phyloP scores from a whole-genome alignment of 2,888 invertebrate species.

The Amblyjoppa proteus region DNA sequence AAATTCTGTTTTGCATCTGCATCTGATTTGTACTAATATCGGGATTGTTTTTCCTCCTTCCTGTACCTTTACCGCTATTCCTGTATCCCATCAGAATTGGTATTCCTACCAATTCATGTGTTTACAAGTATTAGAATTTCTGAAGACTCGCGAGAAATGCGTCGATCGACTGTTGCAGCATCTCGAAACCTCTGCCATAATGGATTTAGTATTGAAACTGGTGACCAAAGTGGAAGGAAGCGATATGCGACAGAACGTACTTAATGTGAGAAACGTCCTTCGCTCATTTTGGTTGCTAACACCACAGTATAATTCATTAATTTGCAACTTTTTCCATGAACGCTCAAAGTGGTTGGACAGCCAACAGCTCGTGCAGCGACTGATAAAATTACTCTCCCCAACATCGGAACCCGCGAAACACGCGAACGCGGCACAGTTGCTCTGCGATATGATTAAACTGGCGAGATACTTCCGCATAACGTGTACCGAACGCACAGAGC shows the following conservation, averaged over 20 bases:
- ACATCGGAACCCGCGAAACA: slow-evolving; percentile 91
- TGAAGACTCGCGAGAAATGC: slow-evolving; percentile 94
- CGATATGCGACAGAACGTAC: slow-evolving; percentile 90
- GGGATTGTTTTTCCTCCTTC: slow-evolving; percentile 57
- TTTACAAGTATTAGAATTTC: slow-evolving; percentile 96
- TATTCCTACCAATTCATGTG: slow-evolving; percentile 96
- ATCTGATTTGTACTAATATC: slow-evolving; percentile 42
- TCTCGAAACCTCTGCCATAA: slow-evolving; percentile 97
- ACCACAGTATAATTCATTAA: slow-evolving; percentile 49
- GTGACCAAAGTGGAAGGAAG: slow-evolving; percentile 93
- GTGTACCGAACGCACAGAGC: slow-evolving; percentile 88
- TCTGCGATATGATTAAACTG: slow-evolving; percentile 93
- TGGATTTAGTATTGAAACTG: slow-evolving; percentile 95
- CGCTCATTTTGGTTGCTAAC: slow-evolving; percentile 12
- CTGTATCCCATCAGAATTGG: slow-evolving; percentile 90
- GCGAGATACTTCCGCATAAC: slow-evolving; percentile 87
- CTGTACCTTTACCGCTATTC: slow-evolving; percentile 65
- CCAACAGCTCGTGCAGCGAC: slow-evolving; percentile 93
- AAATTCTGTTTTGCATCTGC: slow-evolving; percentile 29
- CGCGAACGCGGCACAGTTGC: slow-evolving; percentile 94
- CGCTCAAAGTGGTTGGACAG: slow-evolving; percentile 94
- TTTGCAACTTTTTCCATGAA: slow-evolving; percentile 39
- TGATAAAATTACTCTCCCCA: slow-evolving; percentile 89
- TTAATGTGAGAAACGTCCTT: slow-evolving; percentile 87
- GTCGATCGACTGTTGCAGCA: slow-evolving; percentile 95